These are phyloP conservation scores for Trichogramma pretiosum DNA, from an alignment of 1,140 invertebrate genomes.

Conservation along the genomic window DNA sequence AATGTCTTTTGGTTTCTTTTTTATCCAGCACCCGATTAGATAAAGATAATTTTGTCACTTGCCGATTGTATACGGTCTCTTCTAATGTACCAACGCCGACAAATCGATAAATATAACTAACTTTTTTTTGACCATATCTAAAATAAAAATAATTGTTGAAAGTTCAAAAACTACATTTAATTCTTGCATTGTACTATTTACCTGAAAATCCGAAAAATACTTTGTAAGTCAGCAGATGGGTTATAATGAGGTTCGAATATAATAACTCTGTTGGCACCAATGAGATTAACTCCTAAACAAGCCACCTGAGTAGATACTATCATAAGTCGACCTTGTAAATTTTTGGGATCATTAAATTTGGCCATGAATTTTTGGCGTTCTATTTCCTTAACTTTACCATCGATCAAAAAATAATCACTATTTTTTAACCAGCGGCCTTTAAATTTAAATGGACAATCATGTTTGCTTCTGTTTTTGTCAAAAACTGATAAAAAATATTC, in stretches of 20 bases:
- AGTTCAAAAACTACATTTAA: background rate
- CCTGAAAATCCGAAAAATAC: constrained; percentile 91
- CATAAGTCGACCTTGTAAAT: constrained; percentile 76
- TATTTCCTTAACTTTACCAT: constrained; percentile 74
- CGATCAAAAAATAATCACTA: constrained; percentile 83
- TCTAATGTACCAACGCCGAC: constrained; percentile 92
- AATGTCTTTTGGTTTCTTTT: constrained; percentile 93
- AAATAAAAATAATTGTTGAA: background rate
- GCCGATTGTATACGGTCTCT: constrained; percentile 94
- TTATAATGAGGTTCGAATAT: constrained; percentile 99
- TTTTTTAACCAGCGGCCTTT: constrained; percentile 66
- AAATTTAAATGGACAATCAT: constrained; percentile 41
- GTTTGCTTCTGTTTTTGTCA: constrained; percentile 59
- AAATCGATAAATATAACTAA: constrained; percentile 93
- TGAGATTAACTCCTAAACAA: constrained; percentile 89
- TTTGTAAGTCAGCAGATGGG: constrained; percentile 95
- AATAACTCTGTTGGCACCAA: constrained; percentile 90
- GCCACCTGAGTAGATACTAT: constrained; percentile 93
- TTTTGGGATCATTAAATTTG: constrained; percentile 72
- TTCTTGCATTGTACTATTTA: constrained; percentile 9
- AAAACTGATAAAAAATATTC: constrained; percentile 84
- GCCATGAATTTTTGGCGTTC: constrained; percentile 69
- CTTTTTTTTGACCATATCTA: constrained; percentile 78
- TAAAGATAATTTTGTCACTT: constrained; percentile 90
- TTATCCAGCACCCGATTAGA: constrained; percentile 93